Base-by-base conservation (phyloP, 2,888 invertebrate genomes). In the Conus canariensis region DNA sequence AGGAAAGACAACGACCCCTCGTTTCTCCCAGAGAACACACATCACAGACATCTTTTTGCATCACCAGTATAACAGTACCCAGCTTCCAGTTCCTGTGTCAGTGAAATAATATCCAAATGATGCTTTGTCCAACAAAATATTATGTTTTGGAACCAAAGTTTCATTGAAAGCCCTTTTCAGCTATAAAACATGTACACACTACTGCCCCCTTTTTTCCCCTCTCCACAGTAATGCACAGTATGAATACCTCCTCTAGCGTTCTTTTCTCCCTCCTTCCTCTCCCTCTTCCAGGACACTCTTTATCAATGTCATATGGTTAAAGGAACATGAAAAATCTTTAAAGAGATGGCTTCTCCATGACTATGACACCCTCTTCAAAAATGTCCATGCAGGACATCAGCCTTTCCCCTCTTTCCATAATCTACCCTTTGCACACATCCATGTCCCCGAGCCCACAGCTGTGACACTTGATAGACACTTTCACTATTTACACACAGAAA, bases 11-110 rank as follows among this genome's bases (percentile, higher is more conserved):
- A 22, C 22, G 22, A 67, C 67, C 67, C 67, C 45, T 45, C 45
- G 45, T 45, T 10, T 74, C 74, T 74, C 10, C n/a, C n/a, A n/a
- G 8, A n/a, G n/a, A 74, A n/a, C 19, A 74, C 22, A 22, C 74
- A 74, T 74, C 74, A 74, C 74, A 74, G 74, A 74, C 74, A 74
- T n/a, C 45, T n/a, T n/a, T 74, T 74, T n/a, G n/a, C 74, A 74
- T n/a, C 74, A n/a, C n/a, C 45, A 45, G 6, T 67, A 10, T 22
- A 67, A 67, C 16, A 1, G 67, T 16, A 10, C 16, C 67, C 16
- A 45, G 45, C 45, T 45, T 45, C 45, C 45, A 45, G 45, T 45
- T 45, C 45, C 4, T 45, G 45, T 45, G 45, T 45, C 45, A 45
- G 45, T 45, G 45, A 45, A 1, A 45, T 74, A 22, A 74, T n/a